These are phyloP conservation scores for Delichon dasypus DNA, from an alignment of 2,797 vertebrate genomes.

Conservation along the genomic window DNA sequence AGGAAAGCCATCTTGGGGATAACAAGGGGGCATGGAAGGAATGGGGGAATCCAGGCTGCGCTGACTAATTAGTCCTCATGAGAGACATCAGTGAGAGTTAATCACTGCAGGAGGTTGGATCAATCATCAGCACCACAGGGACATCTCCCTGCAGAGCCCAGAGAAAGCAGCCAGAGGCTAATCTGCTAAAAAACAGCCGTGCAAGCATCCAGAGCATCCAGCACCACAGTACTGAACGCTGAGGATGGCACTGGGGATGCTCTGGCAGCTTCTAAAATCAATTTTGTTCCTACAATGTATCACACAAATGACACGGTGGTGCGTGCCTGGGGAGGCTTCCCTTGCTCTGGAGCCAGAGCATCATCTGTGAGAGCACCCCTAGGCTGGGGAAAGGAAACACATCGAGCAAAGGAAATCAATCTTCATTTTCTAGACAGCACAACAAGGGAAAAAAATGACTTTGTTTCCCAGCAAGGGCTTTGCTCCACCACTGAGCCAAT, in stretches of 20 bases:
- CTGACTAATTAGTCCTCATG: neutral
- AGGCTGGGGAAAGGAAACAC: neutral
- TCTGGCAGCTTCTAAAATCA: neutral
- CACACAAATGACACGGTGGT: accelerated
- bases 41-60: neutral
- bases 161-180: neutral
- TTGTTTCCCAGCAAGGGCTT: neutral
- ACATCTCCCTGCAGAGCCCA: neutral
- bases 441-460: neutral
- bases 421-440: neutral
- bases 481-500: neutral
- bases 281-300: accelerated
- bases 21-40: accelerated
- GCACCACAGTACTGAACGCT: accelerated
- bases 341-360: neutral
- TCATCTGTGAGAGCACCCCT: neutral
- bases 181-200: neutral
- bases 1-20: neutral
- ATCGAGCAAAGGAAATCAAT: neutral
- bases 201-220: neutral
- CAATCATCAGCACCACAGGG: neutral
- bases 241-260: neutral
- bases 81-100: neutral
- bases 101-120: neutral
- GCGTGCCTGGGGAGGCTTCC: neutral